Evolutionary conservation across 2,113 vertebrate species (phyloP).

Genomic region (Tyto alba): DNA sequence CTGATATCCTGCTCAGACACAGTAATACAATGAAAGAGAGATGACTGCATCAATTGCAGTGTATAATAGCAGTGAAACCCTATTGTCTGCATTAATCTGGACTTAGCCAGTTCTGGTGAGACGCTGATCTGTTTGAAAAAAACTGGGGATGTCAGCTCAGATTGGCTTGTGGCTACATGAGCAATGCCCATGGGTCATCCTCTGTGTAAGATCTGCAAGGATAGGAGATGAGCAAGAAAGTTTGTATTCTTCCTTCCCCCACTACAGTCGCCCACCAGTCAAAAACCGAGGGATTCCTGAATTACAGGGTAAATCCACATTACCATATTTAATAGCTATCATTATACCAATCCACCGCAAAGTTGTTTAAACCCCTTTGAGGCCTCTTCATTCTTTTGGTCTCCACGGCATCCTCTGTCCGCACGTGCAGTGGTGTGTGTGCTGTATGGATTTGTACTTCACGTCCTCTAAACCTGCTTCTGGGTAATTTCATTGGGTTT

Average conservation of each 20-base stretch:
- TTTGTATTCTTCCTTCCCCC: not conserved
- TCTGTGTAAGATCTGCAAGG: not conserved
- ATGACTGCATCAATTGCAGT: not conserved
- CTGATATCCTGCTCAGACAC: not conserved
- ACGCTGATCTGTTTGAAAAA: not conserved
- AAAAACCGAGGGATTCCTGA: not conserved
- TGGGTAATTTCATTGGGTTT: not conserved
- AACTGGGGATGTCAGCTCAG: not conserved
- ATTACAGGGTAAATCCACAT: not conserved
- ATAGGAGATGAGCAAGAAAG: not conserved
- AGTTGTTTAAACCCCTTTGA: not conserved
- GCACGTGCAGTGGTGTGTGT: not conserved
- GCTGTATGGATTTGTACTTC: not conserved
- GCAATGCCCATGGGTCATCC: not conserved
- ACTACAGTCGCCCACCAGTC: not conserved
- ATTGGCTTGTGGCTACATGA: not conserved
- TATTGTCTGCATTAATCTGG: not conserved
- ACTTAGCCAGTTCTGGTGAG: not conserved
- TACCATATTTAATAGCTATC: not conserved
- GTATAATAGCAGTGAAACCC: not conserved
- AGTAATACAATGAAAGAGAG: fast-evolving
- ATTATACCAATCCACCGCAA: not conserved
- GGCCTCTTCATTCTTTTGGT: not conserved
- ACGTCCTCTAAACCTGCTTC: not conserved
- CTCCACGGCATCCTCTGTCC: not conserved